phyloP scores from a whole-genome alignment of 2,888 invertebrate species.

The Polia nebulosa region DNA sequence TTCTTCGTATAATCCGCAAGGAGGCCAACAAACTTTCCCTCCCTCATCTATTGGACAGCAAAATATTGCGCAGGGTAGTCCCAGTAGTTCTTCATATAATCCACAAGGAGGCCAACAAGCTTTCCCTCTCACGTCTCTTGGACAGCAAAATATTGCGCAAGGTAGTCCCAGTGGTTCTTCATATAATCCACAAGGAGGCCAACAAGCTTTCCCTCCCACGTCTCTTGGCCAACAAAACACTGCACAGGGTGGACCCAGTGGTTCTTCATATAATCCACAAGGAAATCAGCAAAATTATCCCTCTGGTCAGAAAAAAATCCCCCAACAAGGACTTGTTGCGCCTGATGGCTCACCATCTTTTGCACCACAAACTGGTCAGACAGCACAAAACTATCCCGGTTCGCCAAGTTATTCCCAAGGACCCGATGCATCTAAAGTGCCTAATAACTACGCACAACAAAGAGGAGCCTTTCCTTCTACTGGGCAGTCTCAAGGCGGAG shows the following conservation, averaged over 20 bases:
- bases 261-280: slow-evolving; percentile 18
- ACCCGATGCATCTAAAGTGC: slow-evolving; percentile 5
- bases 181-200: slow-evolving; percentile 17
- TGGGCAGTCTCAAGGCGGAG: slow-evolving; percentile 5
- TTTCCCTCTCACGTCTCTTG: neutral
- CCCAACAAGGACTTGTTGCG: slow-evolving; percentile 14
- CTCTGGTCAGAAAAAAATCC: slow-evolving; percentile 24
- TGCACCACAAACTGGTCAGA: slow-evolving; percentile 14
- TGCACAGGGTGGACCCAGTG: slow-evolving; percentile 9
- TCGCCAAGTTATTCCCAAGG: slow-evolving; percentile 22
- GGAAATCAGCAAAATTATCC: slow-evolving; percentile 29
- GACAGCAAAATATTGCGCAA: slow-evolving; percentile 6
- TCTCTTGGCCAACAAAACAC: neutral
- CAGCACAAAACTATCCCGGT: slow-evolving; percentile 32
- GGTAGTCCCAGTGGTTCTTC: slow-evolving; percentile 9
- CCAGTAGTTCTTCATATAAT: slow-evolving; percentile 12
- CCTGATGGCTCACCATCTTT: neutral
- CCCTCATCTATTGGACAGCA: slow-evolving; percentile 1
- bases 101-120: slow-evolving; percentile 12
- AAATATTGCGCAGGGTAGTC: slow-evolving; percentile 12
- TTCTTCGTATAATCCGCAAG: slow-evolving; percentile 18
- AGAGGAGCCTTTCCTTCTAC: neutral
- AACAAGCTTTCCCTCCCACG: neutral
- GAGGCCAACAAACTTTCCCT: slow-evolving; percentile 11
- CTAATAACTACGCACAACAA: slow-evolving; percentile 26